Evolutionary conservation across 2,113 vertebrate genomes (phyloP), one percentile per base, ranked within the genome.

Genomic region (Ursus arctos): DNA sequence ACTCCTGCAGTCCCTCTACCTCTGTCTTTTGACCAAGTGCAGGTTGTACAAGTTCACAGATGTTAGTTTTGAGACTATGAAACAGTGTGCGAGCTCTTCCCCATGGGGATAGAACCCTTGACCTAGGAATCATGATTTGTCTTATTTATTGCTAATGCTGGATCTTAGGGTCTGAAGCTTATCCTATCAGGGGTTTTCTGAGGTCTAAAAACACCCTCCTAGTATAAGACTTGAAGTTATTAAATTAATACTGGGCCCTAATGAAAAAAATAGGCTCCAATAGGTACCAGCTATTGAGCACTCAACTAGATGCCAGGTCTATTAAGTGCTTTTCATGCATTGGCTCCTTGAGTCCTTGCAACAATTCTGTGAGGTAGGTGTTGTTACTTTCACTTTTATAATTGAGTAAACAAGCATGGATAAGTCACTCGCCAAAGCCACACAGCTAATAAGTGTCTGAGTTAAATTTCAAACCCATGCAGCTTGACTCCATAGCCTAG

Each of bases 191-290:
- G 28, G 21, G 67, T 74, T 84, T 61, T 90, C 43, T 63, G 28
- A 84, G 63, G 55, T 31, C 51, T 95, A 71, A 65, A 84, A 95
- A 51, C 21, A 76, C 49, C 16, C 33, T 93, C 40, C 59, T 83
- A 11, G 5, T 6, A 3, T 80, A 94, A 80, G 36, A 63, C 13
- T 85, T 72, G 16, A 69, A 36, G 13, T 87, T 90, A 49, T 63
- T 95, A n/a, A 92, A 69, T 94, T 97, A 76, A 49, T 94, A 53
- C 18, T 47, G 14, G 67, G 13, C 31, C 47, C 33, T 77, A 92
- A 14, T 53, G 61, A 74, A 71, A 88, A 90, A 28, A 67, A 67
- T 18, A 53, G 63, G 57, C 26, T 80, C 15, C 15, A 1, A 57
- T 19, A 83, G 65, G 15, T 33, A 24, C 31, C 26, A 57, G 14